Evolutionary conservation across 2,797 vertebrate species (phyloP).

Genomic region (Pampus argenteus): DNA sequence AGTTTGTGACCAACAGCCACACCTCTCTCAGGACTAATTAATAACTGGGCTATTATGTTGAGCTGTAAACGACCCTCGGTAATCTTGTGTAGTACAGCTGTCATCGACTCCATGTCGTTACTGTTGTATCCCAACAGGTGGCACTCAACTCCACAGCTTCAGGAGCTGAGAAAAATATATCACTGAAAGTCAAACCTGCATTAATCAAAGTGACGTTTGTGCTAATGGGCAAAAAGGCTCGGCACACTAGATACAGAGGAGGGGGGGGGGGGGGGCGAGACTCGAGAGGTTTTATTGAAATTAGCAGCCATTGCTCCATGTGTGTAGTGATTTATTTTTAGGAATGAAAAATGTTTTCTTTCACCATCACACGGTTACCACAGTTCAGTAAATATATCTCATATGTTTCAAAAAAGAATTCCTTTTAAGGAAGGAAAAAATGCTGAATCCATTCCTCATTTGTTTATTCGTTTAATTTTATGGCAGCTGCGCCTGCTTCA

Average conservation of each 20-base stretch:
- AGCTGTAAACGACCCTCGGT: conserved; percentile 25
- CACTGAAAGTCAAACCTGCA: conserved; percentile 36
- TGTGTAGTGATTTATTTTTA: conserved; percentile 51
- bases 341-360: conserved; percentile 38
- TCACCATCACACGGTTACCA: conserved; percentile 41
- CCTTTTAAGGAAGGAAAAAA: conserved; percentile 58
- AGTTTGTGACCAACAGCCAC: conserved; percentile 16
- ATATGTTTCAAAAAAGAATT: conserved; percentile 56
- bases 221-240: conserved; percentile 31
- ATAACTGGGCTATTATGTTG: conserved; percentile 32
- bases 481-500: conserved; percentile 44
- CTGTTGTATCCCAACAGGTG: conserved; percentile 68
- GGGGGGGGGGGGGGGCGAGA: not conserved
- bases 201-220: conserved; percentile 51
- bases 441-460: conserved; percentile 36
- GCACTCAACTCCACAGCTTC: conserved; percentile 59
- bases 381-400: conserved; percentile 42
- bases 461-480: conserved; percentile 62
- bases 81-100: conserved; percentile 26
- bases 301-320: conserved; percentile 27
- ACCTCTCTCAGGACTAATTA: conserved; percentile 35
- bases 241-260: conserved; percentile 9
- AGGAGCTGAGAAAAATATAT: not conserved
- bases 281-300: conserved; percentile 28
- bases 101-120: conserved; percentile 26